phyloP scores from a whole-genome alignment of 2,113 vertebrate genomes.

The Gymnobelideus leadbeateri region DNA sequence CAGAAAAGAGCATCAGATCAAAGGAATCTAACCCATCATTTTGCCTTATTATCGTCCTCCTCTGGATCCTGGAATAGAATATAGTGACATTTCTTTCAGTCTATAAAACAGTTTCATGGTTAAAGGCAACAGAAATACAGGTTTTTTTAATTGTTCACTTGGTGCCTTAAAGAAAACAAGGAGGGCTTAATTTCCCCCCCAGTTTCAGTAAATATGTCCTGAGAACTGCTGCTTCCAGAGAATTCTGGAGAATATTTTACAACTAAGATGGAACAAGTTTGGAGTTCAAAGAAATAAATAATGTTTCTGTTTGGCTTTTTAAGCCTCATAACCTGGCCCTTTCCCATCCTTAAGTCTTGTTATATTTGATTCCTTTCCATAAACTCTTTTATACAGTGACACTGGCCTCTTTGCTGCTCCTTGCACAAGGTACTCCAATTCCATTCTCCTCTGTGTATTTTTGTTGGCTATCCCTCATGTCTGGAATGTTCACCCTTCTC shows the following conservation, averaged over 20 bases:
- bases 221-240: background rate
- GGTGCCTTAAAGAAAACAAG: background rate
- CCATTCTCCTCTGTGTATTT: background rate
- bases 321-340: background rate
- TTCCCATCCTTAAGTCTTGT: background rate
- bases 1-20: background rate
- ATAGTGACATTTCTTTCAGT: background rate
- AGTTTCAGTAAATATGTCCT: background rate
- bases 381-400: background rate
- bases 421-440: background rate
- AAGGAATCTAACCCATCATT: background rate
- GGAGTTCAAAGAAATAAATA: background rate
- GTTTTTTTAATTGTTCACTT: background rate
- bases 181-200: background rate
- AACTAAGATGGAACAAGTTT: background rate
- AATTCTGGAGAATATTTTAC: background rate
- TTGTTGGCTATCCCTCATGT: background rate
- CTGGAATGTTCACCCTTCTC: background rate
- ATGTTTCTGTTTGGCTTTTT: background rate
- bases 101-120: background rate
- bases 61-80: background rate
- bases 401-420: background rate
- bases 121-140: background rate
- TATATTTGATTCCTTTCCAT: background rate
- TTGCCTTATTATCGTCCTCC: background rate